Evolutionary conservation across 92 coral and sea anemone species (phyloP), one percentile per base, ranked within the genome.

Genomic region (Epizoanthus illoricatus): DNA sequence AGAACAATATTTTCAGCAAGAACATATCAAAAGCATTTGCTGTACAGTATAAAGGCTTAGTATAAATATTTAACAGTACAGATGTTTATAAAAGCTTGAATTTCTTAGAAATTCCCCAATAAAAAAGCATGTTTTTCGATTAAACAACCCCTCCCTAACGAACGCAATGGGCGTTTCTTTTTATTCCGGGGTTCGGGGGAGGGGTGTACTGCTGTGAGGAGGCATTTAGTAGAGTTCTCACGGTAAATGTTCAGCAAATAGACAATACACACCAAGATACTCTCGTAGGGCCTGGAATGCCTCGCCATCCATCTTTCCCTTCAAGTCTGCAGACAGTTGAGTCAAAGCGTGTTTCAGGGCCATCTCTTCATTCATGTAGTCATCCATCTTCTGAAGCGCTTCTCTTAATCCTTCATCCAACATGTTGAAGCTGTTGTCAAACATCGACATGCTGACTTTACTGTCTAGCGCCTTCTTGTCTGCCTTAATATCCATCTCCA

Each of bases 361-460:
- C 89, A 86, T 78, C 81, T 96, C 99, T 67, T 96, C 99, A 63
- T 96, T 96, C 98, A 96, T 88, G 78, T 93, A 93, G 19, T 96
- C 98, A 45, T 96, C 99, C 99, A 96, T 96, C 85, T 96, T 96
- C 83, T 93, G 99, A 66, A 96, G 74, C 5, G 99, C 97, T 72
- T 93, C 98, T 18, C 91, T 89, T 3, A 96, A 84, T 15, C 99
- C 99, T 76, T 92, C 94, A 19, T 94, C 99, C 83, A 96, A 86
- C 89, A 90, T 89, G 78, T 79, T 89, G 81, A 96, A 93, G 55
- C 94, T 88, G 81, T 85, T 90, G 57, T 93, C 98, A 80, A 96
- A 96, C 24, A 91, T 96, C n/a, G 98, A 76, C 52, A 90, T 87
- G 80, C 88, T 96, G 63, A 96, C 97, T 87, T 93, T 96, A 41